Evolutionary conservation across 2,113 vertebrate genomes (phyloP), one percentile per base, ranked within the genome.

Genomic region (Cygnus atratus): DNA sequence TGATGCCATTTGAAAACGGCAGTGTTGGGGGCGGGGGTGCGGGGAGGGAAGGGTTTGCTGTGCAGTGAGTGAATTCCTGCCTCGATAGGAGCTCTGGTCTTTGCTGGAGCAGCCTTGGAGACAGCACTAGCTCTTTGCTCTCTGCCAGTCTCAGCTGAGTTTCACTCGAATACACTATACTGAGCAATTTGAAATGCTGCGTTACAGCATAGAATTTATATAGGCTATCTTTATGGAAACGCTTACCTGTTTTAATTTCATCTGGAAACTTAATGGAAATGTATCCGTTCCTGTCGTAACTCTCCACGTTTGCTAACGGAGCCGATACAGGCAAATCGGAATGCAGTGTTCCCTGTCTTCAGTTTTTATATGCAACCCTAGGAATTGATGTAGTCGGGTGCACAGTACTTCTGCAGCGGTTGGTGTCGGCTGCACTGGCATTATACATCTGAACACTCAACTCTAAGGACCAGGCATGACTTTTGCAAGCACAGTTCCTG

Each of bases 401-500:
- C 94, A 31, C 54, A 16, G 78, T 74, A 50, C 92, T 89, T 28
- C 84, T 66, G 55, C 73, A 82, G 61, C 76, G 1, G 17, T 73
- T 44, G 52, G 52, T 13, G 33, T 37, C 54, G 90, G 75, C 96
- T 89, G 86, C 55, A 4, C 6, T 63, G 82, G 66, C 75, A 20
- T 92, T 63, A 61, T 21, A n/a, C 81, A 46, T 44, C 95, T 33
- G 19, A 66, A 78, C 87, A 88, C 94, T 89, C 96, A 78, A 41
- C 86, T 78, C 79, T 52, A 70, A 87, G 93, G 97, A 94, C 96
- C 97, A 94, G 97, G 94, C 90, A 10, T 59, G 95, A 83, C 91
- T 94, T 94, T 95, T 92, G 95, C 97, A 97, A 98, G 98, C 98
- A 97, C 96, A 98, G 97, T 95, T 96, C 96, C 31, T 96, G 94